These are phyloP conservation scores for Okapia johnstoni DNA, from an alignment of 2,113 vertebrate species.

Conservation along the genomic window DNA sequence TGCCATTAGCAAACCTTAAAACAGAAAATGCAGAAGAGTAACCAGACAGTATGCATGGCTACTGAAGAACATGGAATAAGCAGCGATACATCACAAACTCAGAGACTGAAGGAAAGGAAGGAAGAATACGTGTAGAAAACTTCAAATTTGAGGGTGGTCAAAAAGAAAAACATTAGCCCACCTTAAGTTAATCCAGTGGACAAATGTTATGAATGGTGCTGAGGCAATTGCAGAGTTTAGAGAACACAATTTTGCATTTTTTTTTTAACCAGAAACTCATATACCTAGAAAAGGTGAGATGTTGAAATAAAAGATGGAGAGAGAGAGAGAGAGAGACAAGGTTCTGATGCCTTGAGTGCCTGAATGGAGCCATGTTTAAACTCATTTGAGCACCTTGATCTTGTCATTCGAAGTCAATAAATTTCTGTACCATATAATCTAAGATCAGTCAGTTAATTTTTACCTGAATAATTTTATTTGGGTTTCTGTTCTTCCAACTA, in stretches of 20 bases:
- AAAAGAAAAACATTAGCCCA: not conserved
- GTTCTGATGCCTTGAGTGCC: not conserved
- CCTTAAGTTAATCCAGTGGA: not conserved
- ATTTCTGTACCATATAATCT: not conserved
- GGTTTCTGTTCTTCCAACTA: not conserved
- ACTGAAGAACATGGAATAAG: not conserved
- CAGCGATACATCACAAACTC: not conserved
- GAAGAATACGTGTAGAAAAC: not conserved
- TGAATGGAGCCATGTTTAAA: not conserved
- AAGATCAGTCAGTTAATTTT: not conserved
- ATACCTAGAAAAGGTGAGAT: not conserved
- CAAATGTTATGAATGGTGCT: not conserved
- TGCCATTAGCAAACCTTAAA: not conserved
- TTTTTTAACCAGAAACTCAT: not conserved
- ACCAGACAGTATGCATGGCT: not conserved
- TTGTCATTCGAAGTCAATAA: not conserved
- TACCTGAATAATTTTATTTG: not conserved
- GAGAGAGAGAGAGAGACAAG: not conserved
- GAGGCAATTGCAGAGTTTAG: not conserved
- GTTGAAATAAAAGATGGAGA: not conserved
- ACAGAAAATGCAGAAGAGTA: not conserved
- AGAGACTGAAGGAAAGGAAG: not conserved
- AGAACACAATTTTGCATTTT: not conserved
- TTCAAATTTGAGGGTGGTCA: not conserved
- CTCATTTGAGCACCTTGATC: not conserved